These are phyloP conservation scores for Neosilurus mollespiculum DNA, from an alignment of 2,797 vertebrate species.

Conservation along the genomic window DNA sequence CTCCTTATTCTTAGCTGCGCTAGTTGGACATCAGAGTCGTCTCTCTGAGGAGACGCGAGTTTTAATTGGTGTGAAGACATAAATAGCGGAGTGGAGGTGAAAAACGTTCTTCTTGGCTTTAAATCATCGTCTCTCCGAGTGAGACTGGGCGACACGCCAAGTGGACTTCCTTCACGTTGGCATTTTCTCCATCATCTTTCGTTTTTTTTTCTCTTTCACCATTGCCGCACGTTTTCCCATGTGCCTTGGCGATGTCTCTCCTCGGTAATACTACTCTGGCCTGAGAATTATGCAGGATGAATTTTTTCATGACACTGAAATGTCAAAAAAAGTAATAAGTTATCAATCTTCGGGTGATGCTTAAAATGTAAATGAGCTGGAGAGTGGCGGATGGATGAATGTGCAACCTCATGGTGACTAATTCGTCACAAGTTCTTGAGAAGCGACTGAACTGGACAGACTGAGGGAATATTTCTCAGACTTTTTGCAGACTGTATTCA, in stretches of 20 bases:
- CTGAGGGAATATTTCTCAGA: background rate
- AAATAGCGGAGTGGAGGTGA: slow-evolving; percentile 46
- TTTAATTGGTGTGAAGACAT: slow-evolving; percentile 60
- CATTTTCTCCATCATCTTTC: background rate
- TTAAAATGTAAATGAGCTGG: slow-evolving; percentile 50
- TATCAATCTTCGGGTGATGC: slow-evolving; percentile 45
- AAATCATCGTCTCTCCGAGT: slow-evolving; percentile 51
- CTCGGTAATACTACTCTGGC: slow-evolving; percentile 33
- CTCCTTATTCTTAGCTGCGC: slow-evolving; percentile 25
- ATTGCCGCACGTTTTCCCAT: background rate
- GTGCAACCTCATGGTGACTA: background rate
- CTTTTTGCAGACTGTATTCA: background rate
- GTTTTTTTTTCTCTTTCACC: background rate
- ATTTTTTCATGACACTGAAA: slow-evolving; percentile 27
- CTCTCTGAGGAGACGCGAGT: slow-evolving; percentile 25
- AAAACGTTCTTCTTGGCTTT: slow-evolving; percentile 40
- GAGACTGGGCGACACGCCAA: background rate
- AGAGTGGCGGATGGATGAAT: slow-evolving; percentile 11
- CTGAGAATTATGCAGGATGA: slow-evolving; percentile 28
- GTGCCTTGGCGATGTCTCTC: background rate
- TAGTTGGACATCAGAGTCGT: slow-evolving; percentile 23
- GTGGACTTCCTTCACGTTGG: background rate
- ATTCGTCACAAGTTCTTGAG: background rate
- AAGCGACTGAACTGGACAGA: background rate
- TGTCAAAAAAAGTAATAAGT: slow-evolving; percentile 47